These are phyloP conservation scores for Hormiphora californensis DNA, from an alignment of 37 sponge, comb jelly and placozoan genomes.

Conservation along the genomic window DNA sequence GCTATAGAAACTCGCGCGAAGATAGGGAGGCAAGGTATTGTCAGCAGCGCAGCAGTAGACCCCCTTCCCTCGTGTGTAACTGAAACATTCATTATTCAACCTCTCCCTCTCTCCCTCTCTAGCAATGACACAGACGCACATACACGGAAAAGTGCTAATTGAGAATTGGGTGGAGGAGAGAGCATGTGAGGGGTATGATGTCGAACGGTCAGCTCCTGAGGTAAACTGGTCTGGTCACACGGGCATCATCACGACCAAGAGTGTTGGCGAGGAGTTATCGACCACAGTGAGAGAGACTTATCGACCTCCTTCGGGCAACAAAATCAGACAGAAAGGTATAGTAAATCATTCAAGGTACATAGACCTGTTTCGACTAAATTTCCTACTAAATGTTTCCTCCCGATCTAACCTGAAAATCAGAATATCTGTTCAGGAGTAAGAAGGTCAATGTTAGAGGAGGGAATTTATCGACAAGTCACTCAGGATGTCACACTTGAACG, in stretches of 20 bases:
- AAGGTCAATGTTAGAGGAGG: neutral
- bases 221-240: slow-evolving; percentile 25
- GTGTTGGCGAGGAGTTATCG: neutral
- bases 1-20: no score
- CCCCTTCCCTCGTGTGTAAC: no score
- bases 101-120: neutral
- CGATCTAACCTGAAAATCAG: neutral
- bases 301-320: slow-evolving; percentile 10
- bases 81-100: no score
- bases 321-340: slow-evolving; percentile 9
- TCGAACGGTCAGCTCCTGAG: neutral
- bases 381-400: neutral
- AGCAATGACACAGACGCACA: slow-evolving; percentile 34
- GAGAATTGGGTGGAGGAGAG: slow-evolving; percentile 52
- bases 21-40: no score
- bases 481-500: neutral
- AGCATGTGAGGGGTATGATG: slow-evolving; percentile 31
- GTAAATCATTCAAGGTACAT: neutral
- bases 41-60: no score
- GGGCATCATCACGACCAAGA: slow-evolving; percentile 32
- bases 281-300: slow-evolving; percentile 28
- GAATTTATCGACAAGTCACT: neutral
- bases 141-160: slow-evolving; percentile 38
- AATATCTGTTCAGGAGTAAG: neutral
- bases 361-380: neutral